These are phyloP conservation scores for Ceratosolen solmsi DNA, from an alignment of 1,140 invertebrate genomes.

Conservation along the genomic window DNA sequence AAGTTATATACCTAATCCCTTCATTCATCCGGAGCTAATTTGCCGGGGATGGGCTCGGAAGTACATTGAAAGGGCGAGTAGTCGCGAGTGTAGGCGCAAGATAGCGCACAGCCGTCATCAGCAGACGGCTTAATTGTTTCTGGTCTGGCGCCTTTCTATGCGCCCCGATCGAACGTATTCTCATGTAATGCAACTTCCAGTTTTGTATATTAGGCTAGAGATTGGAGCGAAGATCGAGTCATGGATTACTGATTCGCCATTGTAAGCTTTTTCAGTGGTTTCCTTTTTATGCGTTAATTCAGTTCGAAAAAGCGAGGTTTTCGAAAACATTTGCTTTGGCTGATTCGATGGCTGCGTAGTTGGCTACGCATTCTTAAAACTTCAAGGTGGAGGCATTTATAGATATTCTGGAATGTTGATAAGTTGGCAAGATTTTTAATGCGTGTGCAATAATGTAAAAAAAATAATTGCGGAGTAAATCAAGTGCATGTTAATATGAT, in stretches of 20 bases:
- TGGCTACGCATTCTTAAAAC: too few relatives aligned
- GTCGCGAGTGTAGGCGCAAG: conserved; percentile 60
- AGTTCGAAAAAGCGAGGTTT: too few relatives aligned
- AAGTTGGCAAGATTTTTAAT: too few relatives aligned
- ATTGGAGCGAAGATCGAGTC: not conserved
- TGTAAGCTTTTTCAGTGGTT: too few relatives aligned
- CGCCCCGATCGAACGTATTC: conserved; percentile 31
- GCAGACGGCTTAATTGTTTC: conserved; percentile 63
- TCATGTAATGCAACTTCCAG: not conserved
- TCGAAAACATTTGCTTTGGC: too few relatives aligned
- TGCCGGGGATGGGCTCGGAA: not conserved
- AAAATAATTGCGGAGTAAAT: too few relatives aligned
- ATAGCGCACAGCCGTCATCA: conserved; percentile 55
- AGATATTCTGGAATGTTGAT: too few relatives aligned
- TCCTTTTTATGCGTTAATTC: too few relatives aligned
- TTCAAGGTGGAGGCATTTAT: too few relatives aligned
- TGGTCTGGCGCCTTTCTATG: conserved; percentile 68
- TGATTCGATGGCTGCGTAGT: too few relatives aligned
- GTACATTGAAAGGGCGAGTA: not conserved
- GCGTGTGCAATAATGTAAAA: too few relatives aligned
- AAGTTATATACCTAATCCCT: conserved; percentile 23
- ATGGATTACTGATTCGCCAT: not conserved
- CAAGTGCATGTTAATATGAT: too few relatives aligned
- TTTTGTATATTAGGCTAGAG: not conserved
- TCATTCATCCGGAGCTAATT: conserved; percentile 37